Conservation (phyloP, 1,140 invertebrate species). For the Delia radicum region DNA sequence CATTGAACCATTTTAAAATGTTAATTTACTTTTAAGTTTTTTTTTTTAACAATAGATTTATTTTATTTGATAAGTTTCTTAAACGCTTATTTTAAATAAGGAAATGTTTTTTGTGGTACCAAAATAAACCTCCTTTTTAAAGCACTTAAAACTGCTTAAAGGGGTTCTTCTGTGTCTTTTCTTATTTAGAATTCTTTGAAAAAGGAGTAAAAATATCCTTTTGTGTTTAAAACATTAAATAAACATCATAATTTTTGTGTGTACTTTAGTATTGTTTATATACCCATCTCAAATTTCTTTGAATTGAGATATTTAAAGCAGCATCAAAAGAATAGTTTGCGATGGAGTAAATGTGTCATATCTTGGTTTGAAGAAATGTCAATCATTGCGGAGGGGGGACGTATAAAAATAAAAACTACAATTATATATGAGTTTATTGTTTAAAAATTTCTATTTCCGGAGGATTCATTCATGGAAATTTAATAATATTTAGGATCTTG, state of each 20-base stretch:
- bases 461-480: neutral
- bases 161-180: neutral
- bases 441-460: neutral
- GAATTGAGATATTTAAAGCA: neutral
- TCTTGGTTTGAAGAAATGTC: neutral
- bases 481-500: too few relatives aligned
- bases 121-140: slow-evolving; percentile 8
- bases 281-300: neutral
- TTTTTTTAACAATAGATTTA: slow-evolving; percentile 1
- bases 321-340: too few relatives aligned
- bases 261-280: neutral
- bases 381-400: neutral
- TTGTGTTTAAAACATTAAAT: neutral
- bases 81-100: too few relatives aligned
- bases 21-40: too few relatives aligned
- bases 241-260: neutral
- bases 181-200: neutral
- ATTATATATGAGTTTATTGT: neutral
- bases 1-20: too few relatives aligned
- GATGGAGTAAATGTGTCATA: too few relatives aligned
- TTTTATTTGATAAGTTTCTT: neutral
- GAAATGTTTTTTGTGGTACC: neutral
- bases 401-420: neutral
- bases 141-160: neutral
- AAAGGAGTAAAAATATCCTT: neutral